Conservation (phyloP, 1,140 invertebrate genomes). For the Galleria mellonella region DNA sequence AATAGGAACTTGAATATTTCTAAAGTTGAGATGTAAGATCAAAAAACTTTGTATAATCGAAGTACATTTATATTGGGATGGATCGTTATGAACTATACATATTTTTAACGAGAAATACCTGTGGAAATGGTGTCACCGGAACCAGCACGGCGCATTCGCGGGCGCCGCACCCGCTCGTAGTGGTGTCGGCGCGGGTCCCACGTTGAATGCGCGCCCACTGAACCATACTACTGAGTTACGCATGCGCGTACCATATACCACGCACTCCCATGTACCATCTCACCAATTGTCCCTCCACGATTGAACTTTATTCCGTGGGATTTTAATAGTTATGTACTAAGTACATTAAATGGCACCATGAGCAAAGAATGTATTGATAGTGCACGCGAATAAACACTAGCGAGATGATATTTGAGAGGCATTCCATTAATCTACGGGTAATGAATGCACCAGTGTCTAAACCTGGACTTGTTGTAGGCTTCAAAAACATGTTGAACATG, state of each 20-base stretch:
- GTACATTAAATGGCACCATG: no score
- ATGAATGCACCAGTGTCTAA: not conserved
- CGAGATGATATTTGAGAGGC: constrained; percentile 19
- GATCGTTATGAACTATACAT: no score
- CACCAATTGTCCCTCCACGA: constrained; percentile 1
- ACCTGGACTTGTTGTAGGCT: not conserved
- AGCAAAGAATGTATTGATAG: no score
- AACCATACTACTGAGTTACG: constrained; percentile 58
- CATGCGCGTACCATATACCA: constrained; percentile 22
- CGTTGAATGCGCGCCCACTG: constrained; percentile 83
- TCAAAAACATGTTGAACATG: no score
- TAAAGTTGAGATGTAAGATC: no score
- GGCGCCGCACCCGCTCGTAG: constrained; percentile 82
- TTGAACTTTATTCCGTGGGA: no score
- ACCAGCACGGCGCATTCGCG: constrained; percentile 43
- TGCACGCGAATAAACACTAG: no score
- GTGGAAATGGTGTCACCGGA: constrained; percentile 60
- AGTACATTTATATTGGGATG: no score
- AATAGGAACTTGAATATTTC: no score
- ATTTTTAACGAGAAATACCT: constrained; percentile 32
- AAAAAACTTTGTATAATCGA: no score
- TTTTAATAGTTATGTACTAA: no score
- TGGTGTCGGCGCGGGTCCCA: constrained; percentile 91
- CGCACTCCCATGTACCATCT: constrained; percentile 14
- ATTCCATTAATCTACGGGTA: not conserved